Conservation (phyloP, 2,113 vertebrate species). For the Oncorhynchus mykiss region DNA sequence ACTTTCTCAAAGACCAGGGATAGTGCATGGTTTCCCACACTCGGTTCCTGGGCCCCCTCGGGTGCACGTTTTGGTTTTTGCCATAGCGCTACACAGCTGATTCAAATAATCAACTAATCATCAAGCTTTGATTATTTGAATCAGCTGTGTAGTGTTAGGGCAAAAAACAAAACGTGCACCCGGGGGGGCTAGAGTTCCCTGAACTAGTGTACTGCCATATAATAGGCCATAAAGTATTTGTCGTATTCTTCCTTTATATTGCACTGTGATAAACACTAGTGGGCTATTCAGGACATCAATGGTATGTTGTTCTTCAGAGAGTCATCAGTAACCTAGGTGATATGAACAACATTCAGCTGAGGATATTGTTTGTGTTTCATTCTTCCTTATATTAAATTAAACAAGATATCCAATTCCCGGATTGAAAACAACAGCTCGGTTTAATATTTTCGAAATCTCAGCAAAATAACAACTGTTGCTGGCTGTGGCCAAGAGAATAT, state of each 20-base stretch:
- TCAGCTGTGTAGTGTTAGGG: no score
- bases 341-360: neutral
- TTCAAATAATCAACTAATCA: no score
- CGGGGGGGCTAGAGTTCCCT: no score
- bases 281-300: neutral
- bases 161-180: no score
- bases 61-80: no score
- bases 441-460: slow-evolving; percentile 39
- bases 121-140: no score
- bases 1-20: no score
- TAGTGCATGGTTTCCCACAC: no score
- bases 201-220: no score
- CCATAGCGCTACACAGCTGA: no score
- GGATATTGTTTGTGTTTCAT: slow-evolving; percentile 23
- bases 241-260: neutral
- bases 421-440: slow-evolving; percentile 11
- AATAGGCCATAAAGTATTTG: no score
- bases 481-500: slow-evolving; percentile 20
- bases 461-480: slow-evolving; percentile 45
- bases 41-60: no score
- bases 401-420: slow-evolving; percentile 31
- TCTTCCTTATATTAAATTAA: slow-evolving; percentile 53
- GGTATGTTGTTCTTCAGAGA: neutral
- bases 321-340: neutral
- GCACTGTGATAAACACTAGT: neutral